Conservation (phyloP, 2,888 invertebrate species). For the Nomada goodeniana region DNA sequence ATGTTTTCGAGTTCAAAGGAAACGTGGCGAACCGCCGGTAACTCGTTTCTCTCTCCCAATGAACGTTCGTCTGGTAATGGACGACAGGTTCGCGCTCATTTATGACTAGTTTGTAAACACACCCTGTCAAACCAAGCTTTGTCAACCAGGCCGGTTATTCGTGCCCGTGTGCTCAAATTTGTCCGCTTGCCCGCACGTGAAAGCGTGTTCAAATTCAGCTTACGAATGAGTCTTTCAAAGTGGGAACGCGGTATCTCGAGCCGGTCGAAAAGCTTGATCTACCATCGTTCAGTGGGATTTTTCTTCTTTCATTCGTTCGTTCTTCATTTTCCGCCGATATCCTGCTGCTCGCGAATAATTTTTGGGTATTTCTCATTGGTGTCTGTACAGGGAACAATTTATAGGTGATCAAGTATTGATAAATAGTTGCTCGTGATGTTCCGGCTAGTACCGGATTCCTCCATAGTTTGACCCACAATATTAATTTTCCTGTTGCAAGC, state of each 20-base stretch:
- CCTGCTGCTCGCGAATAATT: background rate
- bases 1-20: slow-evolving; percentile 63
- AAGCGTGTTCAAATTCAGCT: slow-evolving; percentile 8
- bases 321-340: background rate
- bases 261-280: slow-evolving; percentile 32
- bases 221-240: slow-evolving; percentile 25
- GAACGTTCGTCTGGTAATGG: slow-evolving; percentile 69
- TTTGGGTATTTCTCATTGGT: background rate
- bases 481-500: background rate
- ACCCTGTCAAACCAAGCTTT: slow-evolving; percentile 47
- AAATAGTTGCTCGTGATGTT: background rate
- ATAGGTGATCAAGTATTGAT: no score
- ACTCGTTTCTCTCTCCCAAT: slow-evolving; percentile 58
- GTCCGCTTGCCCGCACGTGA: background rate
- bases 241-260: slow-evolving; percentile 15
- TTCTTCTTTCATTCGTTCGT: background rate
- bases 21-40: slow-evolving; percentile 48
- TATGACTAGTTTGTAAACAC: slow-evolving; percentile 67
- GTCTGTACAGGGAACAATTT: no score
- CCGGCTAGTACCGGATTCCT: background rate
- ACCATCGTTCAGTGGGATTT: slow-evolving; percentile 13
- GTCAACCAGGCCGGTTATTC: slow-evolving; percentile 36
- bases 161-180: slow-evolving; percentile 8
- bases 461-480: background rate
- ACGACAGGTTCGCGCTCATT: slow-evolving; percentile 50